Evolutionary conservation across 2,888 invertebrate genomes (phyloP).

Genomic region (Tupiocoris notatus): DNA sequence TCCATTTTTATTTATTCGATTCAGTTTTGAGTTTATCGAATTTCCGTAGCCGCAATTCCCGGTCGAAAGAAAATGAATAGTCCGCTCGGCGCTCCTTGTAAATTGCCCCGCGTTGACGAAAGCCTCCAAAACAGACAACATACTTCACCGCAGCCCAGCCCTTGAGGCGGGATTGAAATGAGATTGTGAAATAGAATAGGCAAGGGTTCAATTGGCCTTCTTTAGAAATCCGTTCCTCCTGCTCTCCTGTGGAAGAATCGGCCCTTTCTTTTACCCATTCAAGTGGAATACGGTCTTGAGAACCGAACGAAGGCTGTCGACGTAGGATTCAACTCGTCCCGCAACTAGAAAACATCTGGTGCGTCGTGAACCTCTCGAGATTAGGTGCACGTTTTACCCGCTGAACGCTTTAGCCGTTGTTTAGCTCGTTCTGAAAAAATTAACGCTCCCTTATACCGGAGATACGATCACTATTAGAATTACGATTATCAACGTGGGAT

Average conservation of each 20-base stretch:
- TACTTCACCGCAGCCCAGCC: background rate
- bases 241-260: background rate
- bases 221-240: constrained; percentile 31
- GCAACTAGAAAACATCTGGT: background rate
- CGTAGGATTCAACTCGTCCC: background rate
- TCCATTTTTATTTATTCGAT: too few species aligned
- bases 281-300: background rate
- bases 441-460: too few species aligned
- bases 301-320: background rate
- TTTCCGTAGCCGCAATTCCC: too few species aligned
- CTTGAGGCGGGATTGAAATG: constrained; percentile 26
- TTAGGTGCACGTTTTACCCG: too few species aligned
- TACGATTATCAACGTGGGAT: too few species aligned
- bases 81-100: constrained; percentile 13
- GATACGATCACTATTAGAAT: too few species aligned
- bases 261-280: background rate
- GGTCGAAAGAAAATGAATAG: too few species aligned
- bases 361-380: background rate
- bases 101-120: constrained; percentile 28
- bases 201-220: constrained; percentile 36
- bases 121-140: background rate
- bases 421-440: too few species aligned
- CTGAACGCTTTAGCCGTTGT: too few species aligned
- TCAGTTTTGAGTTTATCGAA: too few species aligned
- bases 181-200: constrained; percentile 40